phyloP scores from a whole-genome alignment of 2,113 vertebrate species.

The Paratilapia polleni region DNA sequence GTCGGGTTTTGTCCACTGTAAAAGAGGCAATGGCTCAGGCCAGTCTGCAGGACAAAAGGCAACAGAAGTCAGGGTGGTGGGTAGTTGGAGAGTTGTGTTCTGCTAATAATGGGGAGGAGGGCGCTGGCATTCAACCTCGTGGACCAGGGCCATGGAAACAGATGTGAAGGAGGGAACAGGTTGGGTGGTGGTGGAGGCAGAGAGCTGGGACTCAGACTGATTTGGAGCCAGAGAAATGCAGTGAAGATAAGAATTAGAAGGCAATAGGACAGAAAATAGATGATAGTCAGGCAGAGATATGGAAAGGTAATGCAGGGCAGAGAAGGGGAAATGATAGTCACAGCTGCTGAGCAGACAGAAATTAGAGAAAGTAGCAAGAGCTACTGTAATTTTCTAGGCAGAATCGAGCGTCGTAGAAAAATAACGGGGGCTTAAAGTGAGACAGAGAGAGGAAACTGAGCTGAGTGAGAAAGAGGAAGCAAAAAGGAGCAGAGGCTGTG shows the following conservation, averaged over 20 bases:
- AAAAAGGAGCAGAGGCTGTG: slow-evolving; percentile 36
- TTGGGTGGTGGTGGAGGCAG: slow-evolving; percentile 2
- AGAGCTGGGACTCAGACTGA: slow-evolving; percentile 18
- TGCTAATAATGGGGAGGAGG: slow-evolving; percentile 74
- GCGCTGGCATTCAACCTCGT: slow-evolving; percentile 72
- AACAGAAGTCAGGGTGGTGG: slow-evolving; percentile 70
- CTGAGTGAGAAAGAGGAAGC: slow-evolving; percentile 27
- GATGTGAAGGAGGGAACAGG: slow-evolving; percentile 68
- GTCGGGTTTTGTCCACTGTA: slow-evolving; percentile 58
- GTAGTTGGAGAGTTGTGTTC: slow-evolving; percentile 47
- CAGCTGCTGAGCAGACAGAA: slow-evolving; percentile 46
- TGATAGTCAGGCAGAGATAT: slow-evolving; percentile 41
- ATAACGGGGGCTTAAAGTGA: slow-evolving; percentile 30
- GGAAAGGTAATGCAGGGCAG: slow-evolving; percentile 32
- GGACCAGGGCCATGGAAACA: slow-evolving; percentile 72
- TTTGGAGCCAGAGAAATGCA: slow-evolving; percentile 38
- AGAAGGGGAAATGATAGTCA: slow-evolving; percentile 33
- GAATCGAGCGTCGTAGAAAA: slow-evolving; percentile 29
- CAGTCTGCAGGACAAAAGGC: slow-evolving; percentile 65
- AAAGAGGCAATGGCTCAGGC: slow-evolving; percentile 40
- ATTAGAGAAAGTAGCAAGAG: slow-evolving; percentile 7
- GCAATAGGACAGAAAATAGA: slow-evolving; percentile 45
- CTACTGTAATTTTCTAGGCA: slow-evolving; percentile 8
- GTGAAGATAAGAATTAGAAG: slow-evolving; percentile 51
- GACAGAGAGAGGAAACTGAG: slow-evolving; percentile 32